Evolutionary conservation across 2,113 vertebrate species (phyloP).

Genomic region (Dolichotis patagonum): DNA sequence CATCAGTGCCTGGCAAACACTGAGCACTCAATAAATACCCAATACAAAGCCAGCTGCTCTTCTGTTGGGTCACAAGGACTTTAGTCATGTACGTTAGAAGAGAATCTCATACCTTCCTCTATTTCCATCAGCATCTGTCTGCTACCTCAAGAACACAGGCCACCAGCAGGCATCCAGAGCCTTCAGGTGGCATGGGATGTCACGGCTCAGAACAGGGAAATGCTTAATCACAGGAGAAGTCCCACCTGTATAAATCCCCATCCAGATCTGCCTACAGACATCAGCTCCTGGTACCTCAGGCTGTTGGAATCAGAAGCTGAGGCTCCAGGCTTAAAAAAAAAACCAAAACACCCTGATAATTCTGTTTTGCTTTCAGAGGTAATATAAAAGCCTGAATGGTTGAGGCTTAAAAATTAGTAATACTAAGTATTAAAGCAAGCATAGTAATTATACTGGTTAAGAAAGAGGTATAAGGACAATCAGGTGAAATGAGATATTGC

Average conservation of each 20-base stretch:
- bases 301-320: background rate
- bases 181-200: fast-evolving
- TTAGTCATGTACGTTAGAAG: background rate
- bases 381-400: background rate
- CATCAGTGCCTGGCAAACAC: background rate
- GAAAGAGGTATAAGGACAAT: background rate
- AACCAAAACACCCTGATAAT: background rate
- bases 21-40: background rate
- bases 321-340: background rate
- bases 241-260: background rate
- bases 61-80: background rate
- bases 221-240: background rate
- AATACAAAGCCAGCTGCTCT: background rate
- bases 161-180: background rate
- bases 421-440: background rate
- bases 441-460: background rate
- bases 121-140: background rate
- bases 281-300: background rate
- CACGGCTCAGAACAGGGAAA: background rate
- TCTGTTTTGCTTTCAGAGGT: conserved; percentile 45
- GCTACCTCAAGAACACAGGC: background rate
- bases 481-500: background rate
- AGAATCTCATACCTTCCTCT: background rate
- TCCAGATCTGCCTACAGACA: fast-evolving
- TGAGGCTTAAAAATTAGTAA: background rate